Base-by-base conservation (phyloP, 1,140 invertebrate genomes). In the Mactra quadrangularis region DNA sequence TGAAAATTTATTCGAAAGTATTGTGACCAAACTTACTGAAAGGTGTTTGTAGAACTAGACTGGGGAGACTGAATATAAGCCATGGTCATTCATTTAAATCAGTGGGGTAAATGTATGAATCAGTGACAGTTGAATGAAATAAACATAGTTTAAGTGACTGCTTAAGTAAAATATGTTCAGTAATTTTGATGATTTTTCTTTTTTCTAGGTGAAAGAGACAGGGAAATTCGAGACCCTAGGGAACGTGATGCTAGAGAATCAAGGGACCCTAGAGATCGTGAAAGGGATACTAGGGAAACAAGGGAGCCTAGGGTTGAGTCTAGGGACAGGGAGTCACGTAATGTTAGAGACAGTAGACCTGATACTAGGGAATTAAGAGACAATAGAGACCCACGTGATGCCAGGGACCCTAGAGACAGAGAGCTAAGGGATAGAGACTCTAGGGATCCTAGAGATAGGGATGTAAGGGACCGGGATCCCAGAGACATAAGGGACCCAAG, bases 401-500 rank as follows among this genome's bases (percentile, higher is more conserved):
- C 47, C 9, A 35, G 25, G 38, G 41, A 62, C 13, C 19, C 50
- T 13, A 62, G 74, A 25, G 74, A 76, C 11, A 27, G 41, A 31
- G 71, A 71, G 7, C 15, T 52, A 25, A 50, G 66, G 66, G 66
- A 71, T 27, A 33, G 70, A 27, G 70, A 72, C 29, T 45, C 13
- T 38, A 31, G 68, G 27, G 68, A 75, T 64, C 3, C 55, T 25
- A 35, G 74, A 47, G 74, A 76, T 47, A 70, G 66, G n/a, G 66
- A 70, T 13, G 4, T 25, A 0, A 70, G 25, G 38, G 66, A 50
- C 22, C 13, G 74, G 38, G 57, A 76, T 19, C 70, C 70, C 1
- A 72, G 70, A 35, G 70, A 72, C 3, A 22, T 57, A n/a, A 55
- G 70, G 53, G 79, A 82, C 11, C 50, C n/a, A n/a, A 53, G 70